Evolutionary conservation across 64 coral and sea anemone species (phyloP).

Genomic region (Acropora yongei): DNA sequence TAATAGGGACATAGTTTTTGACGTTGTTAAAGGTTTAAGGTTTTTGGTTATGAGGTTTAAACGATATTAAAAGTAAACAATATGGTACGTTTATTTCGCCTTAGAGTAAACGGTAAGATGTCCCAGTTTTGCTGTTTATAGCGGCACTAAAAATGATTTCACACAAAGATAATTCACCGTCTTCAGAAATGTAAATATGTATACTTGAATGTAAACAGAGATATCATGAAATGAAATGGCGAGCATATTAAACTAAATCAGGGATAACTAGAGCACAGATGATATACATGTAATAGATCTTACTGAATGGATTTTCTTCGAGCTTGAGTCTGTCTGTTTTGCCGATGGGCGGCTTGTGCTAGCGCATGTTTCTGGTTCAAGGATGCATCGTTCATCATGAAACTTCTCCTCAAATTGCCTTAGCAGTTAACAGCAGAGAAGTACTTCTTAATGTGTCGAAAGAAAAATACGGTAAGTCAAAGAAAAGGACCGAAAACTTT

Average conservation of each 20-base stretch:
- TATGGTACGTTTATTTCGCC: not conserved
- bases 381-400: not conserved
- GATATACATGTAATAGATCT: not conserved
- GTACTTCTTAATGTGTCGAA: not conserved
- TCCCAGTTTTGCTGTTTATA: not conserved
- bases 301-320: not conserved
- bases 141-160: not conserved
- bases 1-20: too few species aligned
- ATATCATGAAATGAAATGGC: not conserved
- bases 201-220: not conserved
- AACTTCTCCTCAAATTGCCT: not conserved
- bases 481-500: not conserved
- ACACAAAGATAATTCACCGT: not conserved
- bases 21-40: too few species aligned
- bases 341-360: not conserved
- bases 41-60: not conserved
- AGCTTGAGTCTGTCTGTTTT: conserved; percentile 9
- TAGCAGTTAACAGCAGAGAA: conserved; percentile 1
- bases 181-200: not conserved
- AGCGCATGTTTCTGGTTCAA: too few species aligned
- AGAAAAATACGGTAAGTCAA: not conserved
- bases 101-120: not conserved
- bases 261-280: not conserved
- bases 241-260: not conserved
- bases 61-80: not conserved